These are phyloP conservation scores for Porites lutea DNA, from an alignment of 64 coral and sea anemone genomes.

Conservation along the genomic window DNA sequence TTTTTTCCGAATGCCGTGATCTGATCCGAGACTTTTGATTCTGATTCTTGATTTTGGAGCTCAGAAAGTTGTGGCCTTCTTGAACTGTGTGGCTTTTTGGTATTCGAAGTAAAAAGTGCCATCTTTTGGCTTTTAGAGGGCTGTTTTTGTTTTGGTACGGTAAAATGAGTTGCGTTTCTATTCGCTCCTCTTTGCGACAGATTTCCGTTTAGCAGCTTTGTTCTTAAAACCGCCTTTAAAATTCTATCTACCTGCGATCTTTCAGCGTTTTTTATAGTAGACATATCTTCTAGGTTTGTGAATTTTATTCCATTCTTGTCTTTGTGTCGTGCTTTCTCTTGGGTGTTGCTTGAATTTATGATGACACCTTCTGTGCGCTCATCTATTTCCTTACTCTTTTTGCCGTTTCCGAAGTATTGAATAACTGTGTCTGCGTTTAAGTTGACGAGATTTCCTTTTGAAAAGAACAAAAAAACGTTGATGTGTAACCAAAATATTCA, in stretches of 20 bases:
- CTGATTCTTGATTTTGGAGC: too few species aligned
- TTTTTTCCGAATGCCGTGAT: neutral
- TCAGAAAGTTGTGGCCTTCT: neutral
- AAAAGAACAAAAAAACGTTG: neutral
- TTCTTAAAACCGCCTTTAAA: neutral
- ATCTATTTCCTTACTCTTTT: neutral
- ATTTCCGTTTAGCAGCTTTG: neutral
- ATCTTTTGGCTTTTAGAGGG: neutral
- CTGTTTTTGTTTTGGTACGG: neutral
- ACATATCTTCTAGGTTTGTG: neutral
- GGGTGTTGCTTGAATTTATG: too few species aligned
- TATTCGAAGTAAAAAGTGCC: neutral
- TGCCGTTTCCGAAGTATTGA: neutral
- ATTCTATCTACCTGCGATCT: neutral
- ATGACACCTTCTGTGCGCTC: neutral
- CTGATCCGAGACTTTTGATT: neutral
- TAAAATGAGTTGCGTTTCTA: neutral
- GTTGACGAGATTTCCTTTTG: constrained; percentile 4
- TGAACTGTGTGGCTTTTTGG: neutral
- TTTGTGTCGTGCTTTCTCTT: neutral
- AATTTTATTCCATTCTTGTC: neutral
- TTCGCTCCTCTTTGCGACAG: neutral
- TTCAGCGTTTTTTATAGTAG: neutral
- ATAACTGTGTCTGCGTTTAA: constrained; percentile 15
- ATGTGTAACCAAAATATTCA: too few species aligned